Evolutionary conservation across 2,113 vertebrate species (phyloP).

Genomic region (Ancistrus triradiatus): DNA sequence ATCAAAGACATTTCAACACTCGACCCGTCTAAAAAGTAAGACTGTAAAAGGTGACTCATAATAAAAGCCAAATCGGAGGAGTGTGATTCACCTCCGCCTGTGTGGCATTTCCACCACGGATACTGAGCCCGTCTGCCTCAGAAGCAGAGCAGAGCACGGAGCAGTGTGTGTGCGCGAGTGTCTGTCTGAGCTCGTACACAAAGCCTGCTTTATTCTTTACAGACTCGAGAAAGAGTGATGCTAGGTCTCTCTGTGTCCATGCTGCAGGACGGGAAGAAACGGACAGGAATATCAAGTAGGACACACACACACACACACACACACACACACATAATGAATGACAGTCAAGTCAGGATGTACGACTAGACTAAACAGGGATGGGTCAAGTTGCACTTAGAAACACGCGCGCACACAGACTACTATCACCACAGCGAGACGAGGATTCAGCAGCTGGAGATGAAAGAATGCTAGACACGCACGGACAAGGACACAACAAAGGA

Average conservation of each 20-base stretch:
- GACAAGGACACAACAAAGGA: too few species aligned
- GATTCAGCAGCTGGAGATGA: slow-evolving; percentile 30
- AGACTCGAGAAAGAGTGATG: slow-evolving; percentile 52
- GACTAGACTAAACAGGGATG: slow-evolving; percentile 69
- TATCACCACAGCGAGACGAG: slow-evolving; percentile 32
- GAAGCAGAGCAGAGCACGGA: not conserved
- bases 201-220: slow-evolving; percentile 66
- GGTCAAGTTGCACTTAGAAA: slow-evolving; percentile 53
- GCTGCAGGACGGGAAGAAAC: slow-evolving; percentile 29
- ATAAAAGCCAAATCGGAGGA: not conserved
- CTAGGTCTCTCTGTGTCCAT: slow-evolving; percentile 38
- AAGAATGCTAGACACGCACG: too few species aligned
- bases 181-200: slow-evolving; percentile 46
- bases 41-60: too few species aligned
- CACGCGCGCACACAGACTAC: slow-evolving; percentile 48
- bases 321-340: slow-evolving; percentile 47
- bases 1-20: too few species aligned
- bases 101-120: not conserved
- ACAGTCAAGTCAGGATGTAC: slow-evolving; percentile 66
- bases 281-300: slow-evolving; percentile 55
- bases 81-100: not conserved
- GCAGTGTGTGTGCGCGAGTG: slow-evolving; percentile 4
- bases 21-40: too few species aligned
- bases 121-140: not conserved
- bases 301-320: slow-evolving; percentile 44